Percentiles rank a stretch among this genome's conserved stretches.
Evolutionary conservation across 2,113 vertebrate species (phyloP).

Genomic region (Macheiramphus alcinus): DNA sequence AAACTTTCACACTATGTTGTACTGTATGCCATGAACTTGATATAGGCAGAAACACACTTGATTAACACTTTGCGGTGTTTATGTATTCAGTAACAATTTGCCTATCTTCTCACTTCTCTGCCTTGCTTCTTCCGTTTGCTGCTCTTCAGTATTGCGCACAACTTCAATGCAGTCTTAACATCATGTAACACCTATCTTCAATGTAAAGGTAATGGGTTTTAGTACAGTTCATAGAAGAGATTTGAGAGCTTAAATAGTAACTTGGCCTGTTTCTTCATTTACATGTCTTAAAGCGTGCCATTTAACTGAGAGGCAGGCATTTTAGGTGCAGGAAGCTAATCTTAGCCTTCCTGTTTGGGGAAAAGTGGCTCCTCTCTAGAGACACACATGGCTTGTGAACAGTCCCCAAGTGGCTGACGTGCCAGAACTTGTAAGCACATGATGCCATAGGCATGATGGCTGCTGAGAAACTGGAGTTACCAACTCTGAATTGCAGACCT

Average conservation of each 20-base stretch:
- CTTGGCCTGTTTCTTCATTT: neutral
- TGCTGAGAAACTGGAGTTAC: neutral
- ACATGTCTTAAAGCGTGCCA: fast-evolving
- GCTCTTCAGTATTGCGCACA: neutral
- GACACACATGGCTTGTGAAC: neutral
- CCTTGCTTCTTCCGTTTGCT: neutral
- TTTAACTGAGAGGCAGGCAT: neutral
- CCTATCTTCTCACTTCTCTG: neutral
- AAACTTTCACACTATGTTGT: neutral
- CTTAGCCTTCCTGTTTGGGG: neutral
- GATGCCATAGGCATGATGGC: neutral
- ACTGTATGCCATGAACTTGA: neutral
- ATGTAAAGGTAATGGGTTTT: neutral
- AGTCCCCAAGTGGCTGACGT: neutral
- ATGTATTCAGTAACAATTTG: neutral
- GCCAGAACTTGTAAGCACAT: neutral
- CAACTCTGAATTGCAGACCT: neutral
- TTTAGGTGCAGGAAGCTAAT: neutral
- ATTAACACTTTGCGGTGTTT: neutral
- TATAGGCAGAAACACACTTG: neutral
- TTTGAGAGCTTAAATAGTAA: neutral
- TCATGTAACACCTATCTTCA: neutral
- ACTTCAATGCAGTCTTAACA: neutral
- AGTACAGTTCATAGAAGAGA: neutral
- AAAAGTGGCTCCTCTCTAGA: neutral